Base-by-base conservation (phyloP, 2,797 vertebrate species). In the Megalops cyprinoides region DNA sequence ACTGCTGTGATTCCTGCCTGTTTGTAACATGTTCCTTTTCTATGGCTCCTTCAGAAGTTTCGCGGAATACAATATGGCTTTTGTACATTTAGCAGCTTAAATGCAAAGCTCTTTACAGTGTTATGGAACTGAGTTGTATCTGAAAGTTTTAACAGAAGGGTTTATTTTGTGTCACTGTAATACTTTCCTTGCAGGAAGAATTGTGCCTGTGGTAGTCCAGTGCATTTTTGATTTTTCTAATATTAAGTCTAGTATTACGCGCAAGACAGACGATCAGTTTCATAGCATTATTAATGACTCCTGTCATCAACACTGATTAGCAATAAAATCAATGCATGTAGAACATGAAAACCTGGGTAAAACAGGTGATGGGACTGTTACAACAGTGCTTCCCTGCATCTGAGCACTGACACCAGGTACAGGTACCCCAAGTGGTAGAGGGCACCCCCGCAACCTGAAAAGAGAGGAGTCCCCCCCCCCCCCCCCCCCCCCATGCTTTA, bases 1-100 rank as follows among this genome's bases (percentile, higher is more conserved):
- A 8, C 31, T 46, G 23, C 34, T 18, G 6, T 49, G 0, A 4
- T 3, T 53, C 74, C 9, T 74, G 23, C n/a, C 28, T 28, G 44
- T 49, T 12, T 74, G 6, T 28, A 25, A 15, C 46, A 4, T 15
- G 12, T 20, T 49, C 71, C 46, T 48, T 49, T 37, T 48, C 4
- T 37, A 20, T 18, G 39, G 48, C 12, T 75, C 23, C 14, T 4
- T 28, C 44, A 18, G n/a, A 23, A 20, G 0, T 74, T 74, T 28
- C 18, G 9, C 31, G 18, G 37, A 25, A 48, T 39, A 48, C 71
- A 48, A 28, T 74, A 31, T 74, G n/a, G 23, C 25, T 28, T 74
- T 46, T 48, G 46, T 48, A 74, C 42, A 48, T 46, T 74, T n/a
- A 25, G 25, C 8, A 74, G 42, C 46, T 74, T 46, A 74, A 74